These are phyloP conservation scores for Neosilurus mollespiculum DNA, from an alignment of 2,797 vertebrate genomes.

Conservation along the genomic window DNA sequence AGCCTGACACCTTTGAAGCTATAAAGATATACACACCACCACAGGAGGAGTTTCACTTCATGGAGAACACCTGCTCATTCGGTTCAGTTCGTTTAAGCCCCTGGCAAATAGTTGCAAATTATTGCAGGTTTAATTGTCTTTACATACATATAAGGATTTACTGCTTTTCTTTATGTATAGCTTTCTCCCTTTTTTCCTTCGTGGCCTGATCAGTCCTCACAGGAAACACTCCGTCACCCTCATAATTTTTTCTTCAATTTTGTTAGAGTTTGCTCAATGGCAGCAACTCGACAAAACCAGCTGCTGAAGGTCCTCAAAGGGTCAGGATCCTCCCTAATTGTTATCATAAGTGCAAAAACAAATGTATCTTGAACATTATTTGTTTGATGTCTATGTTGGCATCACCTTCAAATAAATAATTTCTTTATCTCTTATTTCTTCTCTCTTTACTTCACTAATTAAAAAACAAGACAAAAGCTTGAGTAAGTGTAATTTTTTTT, in stretches of 20 bases:
- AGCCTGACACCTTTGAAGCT: conserved; percentile 42
- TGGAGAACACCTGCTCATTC: conserved; percentile 45
- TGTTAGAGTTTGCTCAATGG: conserved; percentile 44
- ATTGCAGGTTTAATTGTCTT: conserved; percentile 32
- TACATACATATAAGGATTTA: conserved; percentile 39
- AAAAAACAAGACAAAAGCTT: too few relatives aligned
- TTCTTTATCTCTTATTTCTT: not conserved
- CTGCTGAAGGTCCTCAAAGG: conserved; percentile 39
- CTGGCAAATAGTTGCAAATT: conserved; percentile 41
- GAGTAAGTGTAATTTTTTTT: too few relatives aligned
- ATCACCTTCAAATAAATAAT: not conserved
- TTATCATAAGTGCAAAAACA: conserved; percentile 28
- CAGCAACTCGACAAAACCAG: conserved; percentile 38
- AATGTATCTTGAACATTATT: not conserved
- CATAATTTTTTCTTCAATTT: conserved; percentile 40
- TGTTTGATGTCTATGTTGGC: not conserved
- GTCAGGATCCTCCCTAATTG: conserved; percentile 17
- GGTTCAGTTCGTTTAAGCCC: conserved; percentile 35
- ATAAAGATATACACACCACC: conserved; percentile 38
- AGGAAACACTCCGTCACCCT: conserved; percentile 49
- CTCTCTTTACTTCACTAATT: too few relatives aligned
- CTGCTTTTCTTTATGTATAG: conserved; percentile 30
- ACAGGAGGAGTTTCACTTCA: conserved; percentile 37
- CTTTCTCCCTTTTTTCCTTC: conserved; percentile 27
- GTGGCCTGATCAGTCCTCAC: conserved; percentile 39